Evolutionary conservation across 2,888 invertebrate species (phyloP).

Genomic region (Rhamphomyia laevipes): DNA sequence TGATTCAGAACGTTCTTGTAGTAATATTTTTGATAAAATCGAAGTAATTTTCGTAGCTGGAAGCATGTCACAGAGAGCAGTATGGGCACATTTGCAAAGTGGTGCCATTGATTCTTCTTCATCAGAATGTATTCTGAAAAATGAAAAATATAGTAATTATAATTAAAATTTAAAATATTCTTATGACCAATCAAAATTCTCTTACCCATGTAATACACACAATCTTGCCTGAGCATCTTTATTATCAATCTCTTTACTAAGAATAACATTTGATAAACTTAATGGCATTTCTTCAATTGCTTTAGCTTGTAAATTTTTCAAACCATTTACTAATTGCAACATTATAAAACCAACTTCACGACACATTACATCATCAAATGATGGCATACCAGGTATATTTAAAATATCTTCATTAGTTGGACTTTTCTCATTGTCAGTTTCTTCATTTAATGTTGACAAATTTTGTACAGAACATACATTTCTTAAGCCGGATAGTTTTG

Average conservation of each 20-base stretch:
- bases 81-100: conserved; percentile 65
- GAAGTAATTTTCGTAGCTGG: conserved; percentile 55
- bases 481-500: conserved; percentile 25
- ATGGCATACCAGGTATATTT: conserved; percentile 27
- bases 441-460: conserved; percentile 32
- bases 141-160: neutral
- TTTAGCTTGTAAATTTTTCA: conserved; percentile 70
- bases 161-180: no score
- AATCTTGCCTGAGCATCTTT: conserved; percentile 52
- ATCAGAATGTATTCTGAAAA: conserved; percentile 45
- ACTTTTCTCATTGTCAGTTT: conserved; percentile 15
- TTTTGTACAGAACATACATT: conserved; percentile 42
- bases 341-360: conserved; percentile 65
- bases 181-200: conserved; percentile 7
- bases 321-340: conserved; percentile 67
- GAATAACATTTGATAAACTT: conserved; percentile 57
- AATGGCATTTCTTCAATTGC: conserved; percentile 69
- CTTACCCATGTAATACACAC: conserved; percentile 65
- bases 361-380: conserved; percentile 41
- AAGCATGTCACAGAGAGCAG: conserved; percentile 53
- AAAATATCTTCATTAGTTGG: conserved; percentile 10
- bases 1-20: conserved; percentile 39
- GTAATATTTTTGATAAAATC: conserved; percentile 54
- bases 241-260: conserved; percentile 52
- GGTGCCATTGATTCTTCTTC: conserved; percentile 55